A percentile compares a stretch with the other conserved stretches of the same genome.
Conservation (phyloP, 2,797 vertebrate genomes). For the Cephalopachus bancanus region DNA sequence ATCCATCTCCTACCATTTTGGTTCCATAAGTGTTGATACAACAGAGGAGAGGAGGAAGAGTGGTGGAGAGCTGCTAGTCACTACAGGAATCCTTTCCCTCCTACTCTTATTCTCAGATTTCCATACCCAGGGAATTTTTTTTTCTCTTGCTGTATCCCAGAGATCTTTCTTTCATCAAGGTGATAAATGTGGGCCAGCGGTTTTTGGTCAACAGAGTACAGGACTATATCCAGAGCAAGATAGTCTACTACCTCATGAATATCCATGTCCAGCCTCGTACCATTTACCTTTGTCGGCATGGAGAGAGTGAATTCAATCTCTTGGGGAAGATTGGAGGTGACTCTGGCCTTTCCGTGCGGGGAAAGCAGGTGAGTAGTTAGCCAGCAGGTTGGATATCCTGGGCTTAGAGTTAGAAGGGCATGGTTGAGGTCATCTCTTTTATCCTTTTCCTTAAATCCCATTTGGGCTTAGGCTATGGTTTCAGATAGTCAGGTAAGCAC, state of each 20-base stretch:
- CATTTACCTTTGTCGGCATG: constrained; percentile 98
- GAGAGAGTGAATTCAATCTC: constrained; percentile 96
- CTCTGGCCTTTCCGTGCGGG: constrained; percentile 93
- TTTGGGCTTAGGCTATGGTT: neutral
- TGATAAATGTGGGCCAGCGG: constrained; percentile 97
- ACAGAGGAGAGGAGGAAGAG: neutral
- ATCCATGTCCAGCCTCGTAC: constrained; percentile 97
- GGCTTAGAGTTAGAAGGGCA: constrained; percentile 51
- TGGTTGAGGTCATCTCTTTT: constrained; percentile 31
- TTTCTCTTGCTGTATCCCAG: constrained; percentile 84
- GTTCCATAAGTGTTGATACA: neutral
- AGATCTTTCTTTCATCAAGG: constrained; percentile 97
- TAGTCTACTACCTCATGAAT: constrained; percentile 99
- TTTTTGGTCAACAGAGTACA: constrained; percentile 97
- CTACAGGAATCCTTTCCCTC: neutral
- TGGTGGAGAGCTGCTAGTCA: neutral
- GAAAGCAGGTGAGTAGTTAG: constrained; percentile 92
- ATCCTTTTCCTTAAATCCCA: constrained; percentile 45
- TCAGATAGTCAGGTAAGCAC: neutral
- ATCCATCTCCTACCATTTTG: neutral
- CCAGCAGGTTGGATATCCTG: neutral
- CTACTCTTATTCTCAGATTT: neutral
- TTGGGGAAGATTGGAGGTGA: constrained; percentile 96
- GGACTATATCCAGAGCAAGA: constrained; percentile 99
- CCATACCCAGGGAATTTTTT: neutral